These are phyloP conservation scores for Apodemia duryi DNA, from an alignment of 2,888 invertebrate genomes.

Conservation along the genomic window DNA sequence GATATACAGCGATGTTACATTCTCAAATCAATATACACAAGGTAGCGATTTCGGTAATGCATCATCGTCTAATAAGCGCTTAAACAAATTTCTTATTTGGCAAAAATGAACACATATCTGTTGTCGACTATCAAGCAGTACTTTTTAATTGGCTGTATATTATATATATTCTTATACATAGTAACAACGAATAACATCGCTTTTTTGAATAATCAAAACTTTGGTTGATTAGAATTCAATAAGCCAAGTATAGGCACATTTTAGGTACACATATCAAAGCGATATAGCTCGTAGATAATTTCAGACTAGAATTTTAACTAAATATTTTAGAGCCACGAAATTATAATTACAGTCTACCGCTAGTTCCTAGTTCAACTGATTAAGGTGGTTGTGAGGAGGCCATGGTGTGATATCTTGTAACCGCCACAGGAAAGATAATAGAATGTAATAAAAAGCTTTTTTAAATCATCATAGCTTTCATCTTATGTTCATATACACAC, in stretches of 20 bases:
- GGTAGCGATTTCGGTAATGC: neutral
- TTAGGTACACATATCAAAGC: conserved; percentile 47
- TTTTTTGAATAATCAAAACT: conserved; percentile 41
- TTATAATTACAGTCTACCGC: conserved; percentile 36
- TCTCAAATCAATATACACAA: too few relatives aligned
- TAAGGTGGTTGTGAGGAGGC: conserved; percentile 7
- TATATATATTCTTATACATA: conserved; percentile 39
- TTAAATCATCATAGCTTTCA: too few relatives aligned
- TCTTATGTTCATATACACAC: too few relatives aligned
- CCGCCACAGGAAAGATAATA: too few relatives aligned
- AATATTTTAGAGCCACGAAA: conserved; percentile 52
- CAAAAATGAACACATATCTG: too few relatives aligned
- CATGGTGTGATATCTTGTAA: neutral
- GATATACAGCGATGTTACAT: too few relatives aligned
- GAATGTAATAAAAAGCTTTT: too few relatives aligned
- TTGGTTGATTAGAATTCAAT: conserved; percentile 33
- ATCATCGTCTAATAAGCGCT: neutral
- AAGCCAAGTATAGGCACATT: conserved; percentile 23
- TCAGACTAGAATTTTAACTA: conserved; percentile 71
- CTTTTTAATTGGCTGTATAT: conserved; percentile 21
- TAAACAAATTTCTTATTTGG: too few relatives aligned
- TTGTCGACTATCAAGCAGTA: neutral
- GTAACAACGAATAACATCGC: conserved; percentile 46
- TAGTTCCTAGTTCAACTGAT: conserved; percentile 37
- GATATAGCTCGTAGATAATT: conserved; percentile 43